These are phyloP conservation scores for Helicoverpa armigera DNA, from an alignment of 1,140 invertebrate species.

Conservation along the genomic window DNA sequence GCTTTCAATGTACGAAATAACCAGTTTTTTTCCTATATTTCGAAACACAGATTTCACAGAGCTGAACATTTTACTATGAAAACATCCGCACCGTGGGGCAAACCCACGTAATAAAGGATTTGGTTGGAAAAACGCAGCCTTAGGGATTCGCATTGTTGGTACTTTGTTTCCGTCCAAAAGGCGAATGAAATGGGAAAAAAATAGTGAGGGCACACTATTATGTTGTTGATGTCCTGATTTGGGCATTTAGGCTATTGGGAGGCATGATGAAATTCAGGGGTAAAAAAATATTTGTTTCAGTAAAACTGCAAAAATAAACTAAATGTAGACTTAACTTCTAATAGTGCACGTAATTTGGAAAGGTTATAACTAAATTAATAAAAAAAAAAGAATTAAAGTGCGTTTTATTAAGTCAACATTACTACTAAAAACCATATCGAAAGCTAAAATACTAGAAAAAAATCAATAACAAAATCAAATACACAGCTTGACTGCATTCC, in stretches of 20 bases:
- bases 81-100: not conserved
- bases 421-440: too few relatives aligned
- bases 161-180: not conserved
- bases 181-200: conserved; percentile 30
- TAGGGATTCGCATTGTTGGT: conserved; percentile 11
- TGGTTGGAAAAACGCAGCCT: not conserved
- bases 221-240: not conserved
- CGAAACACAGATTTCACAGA: not conserved
- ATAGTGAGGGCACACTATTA: not conserved
- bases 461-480: not conserved
- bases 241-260: not conserved
- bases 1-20: not conserved
- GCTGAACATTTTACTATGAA: not conserved
- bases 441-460: too few relatives aligned
- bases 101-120: not conserved
- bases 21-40: not conserved
- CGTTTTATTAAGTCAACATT: too few relatives aligned
- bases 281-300: too few relatives aligned
- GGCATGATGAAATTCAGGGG: not conserved
- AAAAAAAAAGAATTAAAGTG: too few relatives aligned
- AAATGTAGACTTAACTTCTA: too few relatives aligned
- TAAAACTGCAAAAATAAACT: too few relatives aligned
- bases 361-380: too few relatives aligned
- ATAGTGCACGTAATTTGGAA: too few relatives aligned
- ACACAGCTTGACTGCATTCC: not conserved